Evolutionary conservation across 2,888 invertebrate species (phyloP).

Genomic region (Chaitophorus viminalis): DNA sequence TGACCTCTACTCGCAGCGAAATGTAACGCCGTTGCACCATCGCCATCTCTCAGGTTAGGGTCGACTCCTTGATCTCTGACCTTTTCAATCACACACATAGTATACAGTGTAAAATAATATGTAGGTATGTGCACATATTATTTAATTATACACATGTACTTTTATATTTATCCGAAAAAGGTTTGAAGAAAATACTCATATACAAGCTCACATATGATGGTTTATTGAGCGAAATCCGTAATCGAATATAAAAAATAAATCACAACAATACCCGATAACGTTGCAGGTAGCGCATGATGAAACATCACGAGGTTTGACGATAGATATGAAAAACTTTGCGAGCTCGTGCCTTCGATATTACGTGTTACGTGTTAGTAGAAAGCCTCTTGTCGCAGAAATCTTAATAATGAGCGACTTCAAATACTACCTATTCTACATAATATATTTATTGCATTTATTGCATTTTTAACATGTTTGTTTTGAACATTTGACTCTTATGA

Average conservation of each 20-base stretch:
- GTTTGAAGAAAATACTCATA: neutral
- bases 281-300: neutral
- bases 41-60: constrained; percentile 85
- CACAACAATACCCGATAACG: constrained; percentile 9
- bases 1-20: constrained; percentile 89
- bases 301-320: constrained; percentile 3
- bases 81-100: constrained; percentile 68
- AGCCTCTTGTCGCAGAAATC: too few species aligned
- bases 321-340: neutral
- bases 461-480: neutral
- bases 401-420: too few species aligned
- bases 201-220: too few species aligned
- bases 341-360: neutral
- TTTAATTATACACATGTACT: too few species aligned
- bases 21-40: constrained; percentile 89
- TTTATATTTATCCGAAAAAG: neutral
- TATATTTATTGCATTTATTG: too few species aligned
- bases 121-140: neutral
- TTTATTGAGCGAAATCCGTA: neutral
- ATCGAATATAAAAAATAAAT: neutral
- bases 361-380: neutral
- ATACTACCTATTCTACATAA: too few species aligned
- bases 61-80: constrained; percentile 85
- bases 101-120: too few species aligned
- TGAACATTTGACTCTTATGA: neutral